phyloP scores from a whole-genome alignment of 2,888 invertebrate genomes.

The Amiota minor region DNA sequence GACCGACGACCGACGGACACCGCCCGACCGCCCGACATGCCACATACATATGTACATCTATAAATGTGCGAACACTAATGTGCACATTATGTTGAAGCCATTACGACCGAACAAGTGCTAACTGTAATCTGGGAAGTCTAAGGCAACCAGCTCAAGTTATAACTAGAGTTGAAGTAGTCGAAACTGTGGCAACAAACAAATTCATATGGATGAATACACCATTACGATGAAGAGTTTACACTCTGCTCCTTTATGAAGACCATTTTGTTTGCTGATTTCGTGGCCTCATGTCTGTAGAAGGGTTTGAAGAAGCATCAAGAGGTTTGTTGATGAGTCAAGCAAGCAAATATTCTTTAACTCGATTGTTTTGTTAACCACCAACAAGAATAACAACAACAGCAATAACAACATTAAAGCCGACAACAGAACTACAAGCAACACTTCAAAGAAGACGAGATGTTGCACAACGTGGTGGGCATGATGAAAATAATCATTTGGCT shows the following conservation, averaged over 20 bases:
- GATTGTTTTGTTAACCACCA: slow-evolving; percentile 63
- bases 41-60: slow-evolving; percentile 51
- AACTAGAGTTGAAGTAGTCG: neutral
- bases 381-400: slow-evolving; percentile 35
- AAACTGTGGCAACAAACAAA: neutral
- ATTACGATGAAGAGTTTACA: slow-evolving; percentile 31
- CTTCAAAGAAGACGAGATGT: neutral
- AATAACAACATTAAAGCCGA: slow-evolving; percentile 31
- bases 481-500: slow-evolving; percentile 59
- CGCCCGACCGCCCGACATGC: slow-evolving; percentile 19
- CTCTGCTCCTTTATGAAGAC: no score
- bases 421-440: slow-evolving; percentile 31
- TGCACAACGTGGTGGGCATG: slow-evolving; percentile 52
- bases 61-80: slow-evolving; percentile 68
- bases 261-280: neutral
- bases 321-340: slow-evolving; percentile 42
- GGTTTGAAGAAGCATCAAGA: no score
- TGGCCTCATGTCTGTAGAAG: no score
- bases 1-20: slow-evolving; percentile 35
- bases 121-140: neutral
- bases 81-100: slow-evolving; percentile 67
- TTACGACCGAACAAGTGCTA: slow-evolving; percentile 49
- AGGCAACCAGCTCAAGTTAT: neutral
- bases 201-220: neutral
- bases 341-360: slow-evolving; percentile 62